These are phyloP conservation scores for Acanthaster planci DNA, from an alignment of 35 echinoderm and acorn worm genomes.

Conservation along the genomic window DNA sequence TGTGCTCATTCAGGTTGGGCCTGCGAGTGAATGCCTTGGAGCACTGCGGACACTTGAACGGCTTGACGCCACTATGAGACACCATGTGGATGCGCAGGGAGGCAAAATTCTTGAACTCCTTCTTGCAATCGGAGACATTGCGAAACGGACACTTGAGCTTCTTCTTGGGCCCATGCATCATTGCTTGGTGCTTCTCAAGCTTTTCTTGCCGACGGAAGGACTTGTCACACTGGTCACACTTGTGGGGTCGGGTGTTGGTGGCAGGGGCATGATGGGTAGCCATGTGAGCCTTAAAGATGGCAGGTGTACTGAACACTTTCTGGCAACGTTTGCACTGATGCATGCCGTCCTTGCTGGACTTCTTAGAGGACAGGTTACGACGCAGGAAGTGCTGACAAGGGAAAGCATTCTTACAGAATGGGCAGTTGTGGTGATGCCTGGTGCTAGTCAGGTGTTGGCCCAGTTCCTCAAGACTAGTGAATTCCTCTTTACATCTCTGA, in stretches of 20 bases:
- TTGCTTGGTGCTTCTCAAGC: slow-evolving; percentile 69
- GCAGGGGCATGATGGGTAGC: slow-evolving; percentile 57
- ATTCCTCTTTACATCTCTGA: slow-evolving; percentile 81
- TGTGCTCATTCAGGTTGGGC: slow-evolving; percentile 79
- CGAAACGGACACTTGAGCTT: slow-evolving; percentile 86
- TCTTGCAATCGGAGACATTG: slow-evolving; percentile 71
- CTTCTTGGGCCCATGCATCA: slow-evolving; percentile 84
- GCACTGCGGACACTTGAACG: slow-evolving; percentile 85
- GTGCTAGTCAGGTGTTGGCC: slow-evolving; percentile 83
- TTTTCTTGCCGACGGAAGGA: slow-evolving; percentile 92
- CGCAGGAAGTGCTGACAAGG: slow-evolving; percentile 88
- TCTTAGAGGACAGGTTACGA: slow-evolving; percentile 73
- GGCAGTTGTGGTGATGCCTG: slow-evolving; percentile 58
- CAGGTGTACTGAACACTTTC: slow-evolving; percentile 84
- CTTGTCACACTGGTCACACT: slow-evolving; percentile 65
- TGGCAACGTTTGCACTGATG: slow-evolving; percentile 67
- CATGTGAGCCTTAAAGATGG: slow-evolving; percentile 72
- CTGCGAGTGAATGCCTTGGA: slow-evolving; percentile 68
- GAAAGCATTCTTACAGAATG: slow-evolving; percentile 87
- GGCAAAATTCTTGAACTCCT: slow-evolving; percentile 79
- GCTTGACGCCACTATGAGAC: slow-evolving; percentile 91
- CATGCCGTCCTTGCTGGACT: slow-evolving; percentile 33
- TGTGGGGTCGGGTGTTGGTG: slow-evolving; percentile 77
- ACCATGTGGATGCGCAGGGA: slow-evolving; percentile 93
- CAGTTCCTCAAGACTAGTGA: slow-evolving; percentile 76